Percentiles rank a stretch among this genome's conserved stretches.
phyloP scores from a whole-genome alignment of 2,888 invertebrate genomes.

The Hypena proboscidalis region DNA sequence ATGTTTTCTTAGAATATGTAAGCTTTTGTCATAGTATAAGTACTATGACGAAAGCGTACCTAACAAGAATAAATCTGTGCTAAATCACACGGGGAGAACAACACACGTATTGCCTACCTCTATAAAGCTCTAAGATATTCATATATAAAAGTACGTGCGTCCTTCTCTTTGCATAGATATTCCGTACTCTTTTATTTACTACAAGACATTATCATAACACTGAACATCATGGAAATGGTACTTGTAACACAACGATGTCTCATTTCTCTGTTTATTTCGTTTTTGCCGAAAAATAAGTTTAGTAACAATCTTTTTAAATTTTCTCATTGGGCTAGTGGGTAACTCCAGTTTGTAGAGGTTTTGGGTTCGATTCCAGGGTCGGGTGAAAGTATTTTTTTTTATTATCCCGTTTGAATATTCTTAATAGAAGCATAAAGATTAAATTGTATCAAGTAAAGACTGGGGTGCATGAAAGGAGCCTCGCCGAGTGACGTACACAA shows the following conservation, averaged over 20 bases:
- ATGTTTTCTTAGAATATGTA: no score
- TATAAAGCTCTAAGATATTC: conserved; percentile 7
- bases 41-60: no score
- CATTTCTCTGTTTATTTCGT: conserved; percentile 58
- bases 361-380: conserved; percentile 17
- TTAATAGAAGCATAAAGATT: no score
- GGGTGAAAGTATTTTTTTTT: no score
- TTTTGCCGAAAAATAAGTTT: conserved; percentile 43
- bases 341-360: conserved; percentile 36
- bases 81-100: conserved; percentile 1
- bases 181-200: conserved; percentile 34
- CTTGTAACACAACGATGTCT: conserved; percentile 50
- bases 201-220: conserved; percentile 36
- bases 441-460: no score
- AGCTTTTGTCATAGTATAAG: no score
- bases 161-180: conserved; percentile 20
- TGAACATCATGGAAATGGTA: conserved; percentile 42
- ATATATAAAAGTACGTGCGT: conserved; percentile 10
- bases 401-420: no score
- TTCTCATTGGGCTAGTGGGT: no score
- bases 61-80: conserved; percentile 1
- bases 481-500: no score
- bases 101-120: conserved; percentile 4
- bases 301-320: no score
- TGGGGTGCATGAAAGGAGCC: no score